These are phyloP conservation scores for Psococerastis gibbosa DNA, from an alignment of 2,888 invertebrate genomes.

Conservation along the genomic window DNA sequence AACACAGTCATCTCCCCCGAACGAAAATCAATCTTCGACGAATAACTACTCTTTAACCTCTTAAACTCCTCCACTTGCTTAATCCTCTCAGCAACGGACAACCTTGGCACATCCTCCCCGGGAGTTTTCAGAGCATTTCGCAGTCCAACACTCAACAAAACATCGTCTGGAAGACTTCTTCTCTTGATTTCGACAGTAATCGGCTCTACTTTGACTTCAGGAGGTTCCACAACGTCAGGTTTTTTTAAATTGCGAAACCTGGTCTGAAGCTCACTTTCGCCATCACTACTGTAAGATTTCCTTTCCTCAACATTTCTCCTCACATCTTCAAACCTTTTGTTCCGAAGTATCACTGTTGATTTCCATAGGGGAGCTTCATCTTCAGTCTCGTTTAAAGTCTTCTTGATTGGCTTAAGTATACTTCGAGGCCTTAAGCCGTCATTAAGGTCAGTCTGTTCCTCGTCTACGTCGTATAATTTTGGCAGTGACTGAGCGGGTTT, in stretches of 20 bases:
- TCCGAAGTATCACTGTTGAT: constrained; percentile 27
- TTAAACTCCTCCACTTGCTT: constrained; percentile 27
- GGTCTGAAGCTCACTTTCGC: constrained; percentile 15
- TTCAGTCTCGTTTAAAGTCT: constrained; percentile 21
- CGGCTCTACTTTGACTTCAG: constrained; percentile 15
- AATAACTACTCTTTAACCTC: constrained; percentile 32
- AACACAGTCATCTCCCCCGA: constrained; percentile 28
- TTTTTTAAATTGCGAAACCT: constrained; percentile 15
- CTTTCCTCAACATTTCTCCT: not conserved
- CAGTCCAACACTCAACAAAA: not conserved
- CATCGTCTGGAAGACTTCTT: constrained; percentile 14
- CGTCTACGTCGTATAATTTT: constrained; percentile 52
- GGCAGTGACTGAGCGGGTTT: constrained; percentile 57
- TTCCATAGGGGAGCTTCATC: constrained; percentile 25
- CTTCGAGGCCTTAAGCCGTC: no score
- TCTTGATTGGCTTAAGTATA: constrained; percentile 26
- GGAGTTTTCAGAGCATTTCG: not conserved
- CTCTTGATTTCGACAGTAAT: constrained; percentile 17
- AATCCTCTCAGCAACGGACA: constrained; percentile 32
- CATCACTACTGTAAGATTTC: constrained; percentile 9
- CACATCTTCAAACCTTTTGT: constrained; percentile 20
- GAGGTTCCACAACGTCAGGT: constrained; percentile 16
- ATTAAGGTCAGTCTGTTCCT: constrained; percentile 34
- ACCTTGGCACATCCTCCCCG: constrained; percentile 18
- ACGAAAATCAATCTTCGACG: constrained; percentile 37